Evolutionary conservation across 2,797 vertebrate genomes (phyloP), one percentile per base, ranked within the genome.

Genomic region (Mallotus villosus): DNA sequence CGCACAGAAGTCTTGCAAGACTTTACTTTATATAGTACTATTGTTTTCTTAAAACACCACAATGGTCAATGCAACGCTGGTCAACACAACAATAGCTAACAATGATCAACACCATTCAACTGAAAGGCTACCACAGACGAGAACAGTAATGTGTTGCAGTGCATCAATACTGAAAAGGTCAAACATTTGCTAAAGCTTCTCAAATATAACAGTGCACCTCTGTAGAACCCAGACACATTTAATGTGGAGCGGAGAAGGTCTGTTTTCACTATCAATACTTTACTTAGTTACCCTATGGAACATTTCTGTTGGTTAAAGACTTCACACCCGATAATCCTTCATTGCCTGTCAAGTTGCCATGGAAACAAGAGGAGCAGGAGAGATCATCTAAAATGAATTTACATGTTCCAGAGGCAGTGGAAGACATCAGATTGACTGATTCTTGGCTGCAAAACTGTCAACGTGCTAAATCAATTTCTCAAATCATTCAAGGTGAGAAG

Each of bases 331-430:
- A 85, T 84, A 82, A 85, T 88, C 89, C 85, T 90, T 91, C 81
- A 81, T 88, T 82, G 83, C 78, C 78, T 84, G 76, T 83, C 85
- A 84, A 65, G 93, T 93, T 93, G 84, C 91, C 87, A 93, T 93
- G 89, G 93, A 92, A 93, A 94, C 93, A 89, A 85, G 87, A 76
- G 80, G 77, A 87, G 87, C 82, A 81, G 76, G 71, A 71, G 75
- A 81, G 78, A 80, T 82, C 82, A 81, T 80, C 79, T 76, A 81
- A 91, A 89, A 86, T 82, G 74, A 25, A 77, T 86, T 83, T 82
- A 76, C 85, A 76, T 84, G 88, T 90, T 85, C 80, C 78, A 70
- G 74, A 76, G 78, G 73, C 58, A 76, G 75, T 78, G 81, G 73
- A 69, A 74, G 77, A 81, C 74, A 73, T 85, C 64, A 70, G 67